Conservation (phyloP, 2,888 invertebrate genomes). For the Meteorus colon region DNA sequence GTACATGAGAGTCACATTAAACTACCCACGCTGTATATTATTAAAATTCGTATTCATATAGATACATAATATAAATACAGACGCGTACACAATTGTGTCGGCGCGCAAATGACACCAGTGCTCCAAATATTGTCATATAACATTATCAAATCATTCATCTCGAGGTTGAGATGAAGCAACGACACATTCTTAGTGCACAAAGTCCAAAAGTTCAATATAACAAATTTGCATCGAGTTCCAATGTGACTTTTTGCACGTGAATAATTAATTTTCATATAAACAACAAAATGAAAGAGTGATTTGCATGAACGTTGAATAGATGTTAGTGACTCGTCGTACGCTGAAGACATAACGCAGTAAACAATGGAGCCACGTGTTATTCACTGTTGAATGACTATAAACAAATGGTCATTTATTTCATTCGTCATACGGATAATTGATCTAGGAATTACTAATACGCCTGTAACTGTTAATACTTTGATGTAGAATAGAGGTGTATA, state of each 20-base stretch:
- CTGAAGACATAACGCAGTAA: no score
- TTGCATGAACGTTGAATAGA: neutral
- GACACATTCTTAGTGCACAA: neutral
- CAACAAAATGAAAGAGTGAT: no score
- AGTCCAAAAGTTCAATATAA: neutral
- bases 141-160: slow-evolving; percentile 1
- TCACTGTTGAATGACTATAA: neutral
- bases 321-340: neutral
- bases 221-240: neutral
- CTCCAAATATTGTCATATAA: slow-evolving; percentile 23
- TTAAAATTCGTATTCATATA: slow-evolving; percentile 21
- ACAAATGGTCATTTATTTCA: neutral
- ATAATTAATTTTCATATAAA: neutral
- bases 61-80: slow-evolving; percentile 5
- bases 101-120: slow-evolving; percentile 21
- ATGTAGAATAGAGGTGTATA: neutral
- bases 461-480: neutral
- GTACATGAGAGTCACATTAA: slow-evolving; percentile 24
- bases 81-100: slow-evolving; percentile 11
- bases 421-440: slow-evolving; percentile 14
- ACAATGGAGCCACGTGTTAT: neutral
- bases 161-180: slow-evolving; percentile 15
- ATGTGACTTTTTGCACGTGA: neutral
- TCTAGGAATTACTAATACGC: neutral
- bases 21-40: slow-evolving; percentile 11